These are phyloP conservation scores for Odontesthes bonariensis DNA, from an alignment of 2,113 vertebrate species.

Conservation along the genomic window DNA sequence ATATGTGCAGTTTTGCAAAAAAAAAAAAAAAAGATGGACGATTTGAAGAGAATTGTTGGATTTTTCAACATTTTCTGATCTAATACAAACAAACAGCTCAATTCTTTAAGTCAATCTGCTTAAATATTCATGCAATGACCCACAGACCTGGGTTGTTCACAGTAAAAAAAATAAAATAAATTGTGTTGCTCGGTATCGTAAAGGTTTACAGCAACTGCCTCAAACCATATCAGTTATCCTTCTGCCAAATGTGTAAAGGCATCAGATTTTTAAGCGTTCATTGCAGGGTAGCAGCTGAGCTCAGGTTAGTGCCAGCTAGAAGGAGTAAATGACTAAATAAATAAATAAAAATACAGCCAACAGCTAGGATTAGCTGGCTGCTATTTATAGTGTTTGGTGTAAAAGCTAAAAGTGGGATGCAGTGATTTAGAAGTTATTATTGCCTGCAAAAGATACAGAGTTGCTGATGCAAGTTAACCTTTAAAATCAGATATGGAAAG, in stretches of 20 bases:
- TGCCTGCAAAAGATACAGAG: conserved; percentile 19
- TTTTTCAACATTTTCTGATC: conserved; percentile 1
- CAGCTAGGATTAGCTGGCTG: conserved; percentile 52
- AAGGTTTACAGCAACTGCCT: no score
- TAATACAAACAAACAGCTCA: conserved; percentile 8
- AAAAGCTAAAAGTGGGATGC: conserved; percentile 52
- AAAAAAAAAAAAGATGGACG: no score
- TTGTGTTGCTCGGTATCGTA: neutral
- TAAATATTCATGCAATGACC: neutral
- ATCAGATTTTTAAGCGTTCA: conserved; percentile 34
- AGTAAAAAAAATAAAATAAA: conserved; percentile 2
- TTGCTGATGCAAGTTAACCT: neutral
- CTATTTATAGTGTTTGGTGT: conserved; percentile 60
- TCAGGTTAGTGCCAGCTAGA: conserved; percentile 46
- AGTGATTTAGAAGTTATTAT: conserved; percentile 54
- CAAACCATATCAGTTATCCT: neutral
- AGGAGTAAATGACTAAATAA: conserved; percentile 27
- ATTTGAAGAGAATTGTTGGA: neutral
- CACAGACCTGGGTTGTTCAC: neutral
- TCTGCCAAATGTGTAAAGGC: conserved; percentile 35
- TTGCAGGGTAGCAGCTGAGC: conserved; percentile 37
- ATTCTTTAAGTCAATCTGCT: neutral
- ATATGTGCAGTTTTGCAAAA: neutral
- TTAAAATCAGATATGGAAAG: neutral
- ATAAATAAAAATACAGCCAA: conserved; percentile 44